phyloP scores from a whole-genome alignment of 2,797 vertebrate species.

The Chelonia mydas region DNA sequence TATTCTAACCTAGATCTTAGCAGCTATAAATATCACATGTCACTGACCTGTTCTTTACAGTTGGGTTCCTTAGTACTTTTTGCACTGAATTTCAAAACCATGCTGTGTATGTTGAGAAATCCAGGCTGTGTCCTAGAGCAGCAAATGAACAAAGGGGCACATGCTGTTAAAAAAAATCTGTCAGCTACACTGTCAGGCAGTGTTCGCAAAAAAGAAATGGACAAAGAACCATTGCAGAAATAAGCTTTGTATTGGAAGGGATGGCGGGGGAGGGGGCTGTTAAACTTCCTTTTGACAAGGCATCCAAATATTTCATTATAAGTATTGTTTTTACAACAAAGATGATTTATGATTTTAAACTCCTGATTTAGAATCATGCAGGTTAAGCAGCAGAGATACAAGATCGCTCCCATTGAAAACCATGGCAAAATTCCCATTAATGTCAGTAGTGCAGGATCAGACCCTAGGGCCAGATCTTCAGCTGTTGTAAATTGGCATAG shows the following conservation, averaged over 20 bases:
- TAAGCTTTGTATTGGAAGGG: neutral
- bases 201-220: neutral
- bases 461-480: neutral
- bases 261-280: neutral
- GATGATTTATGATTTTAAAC: neutral
- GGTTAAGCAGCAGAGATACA: neutral
- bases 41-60: neutral
- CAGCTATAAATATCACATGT: neutral
- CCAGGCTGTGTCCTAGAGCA: neutral
- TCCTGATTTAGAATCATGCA: neutral
- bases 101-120: constrained; percentile 1
- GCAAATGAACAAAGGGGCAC: neutral
- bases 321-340: neutral
- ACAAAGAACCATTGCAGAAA: neutral
- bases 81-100: constrained; percentile 5
- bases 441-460: neutral
- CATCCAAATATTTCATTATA: neutral
- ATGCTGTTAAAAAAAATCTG: neutral
- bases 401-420: neutral
- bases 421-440: neutral
- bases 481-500: neutral
- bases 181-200: neutral
- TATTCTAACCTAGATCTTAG: neutral
- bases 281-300: neutral
- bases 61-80: neutral